Evolutionary conservation across 1,140 invertebrate species (phyloP).

Genomic region (Cydia amplana): DNA sequence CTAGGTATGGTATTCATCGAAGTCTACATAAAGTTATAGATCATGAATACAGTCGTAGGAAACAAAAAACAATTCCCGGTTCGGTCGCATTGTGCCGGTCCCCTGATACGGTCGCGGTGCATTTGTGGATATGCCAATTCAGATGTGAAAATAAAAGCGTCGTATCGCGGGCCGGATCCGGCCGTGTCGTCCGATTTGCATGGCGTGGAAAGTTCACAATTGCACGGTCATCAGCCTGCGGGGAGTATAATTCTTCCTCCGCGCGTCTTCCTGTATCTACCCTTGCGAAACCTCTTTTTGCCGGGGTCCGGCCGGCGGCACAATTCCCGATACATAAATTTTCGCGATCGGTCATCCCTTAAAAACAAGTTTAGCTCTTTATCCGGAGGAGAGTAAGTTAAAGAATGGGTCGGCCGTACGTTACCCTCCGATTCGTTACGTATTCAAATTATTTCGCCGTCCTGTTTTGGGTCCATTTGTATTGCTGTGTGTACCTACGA

Average conservation of each 20-base stretch:
- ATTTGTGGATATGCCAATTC: conserved; percentile 58
- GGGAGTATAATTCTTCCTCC: conserved; percentile 75
- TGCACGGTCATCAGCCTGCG: conserved; percentile 79
- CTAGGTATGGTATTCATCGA: conserved; percentile 44
- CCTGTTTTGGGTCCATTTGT: conserved; percentile 72
- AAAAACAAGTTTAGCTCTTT: conserved; percentile 79
- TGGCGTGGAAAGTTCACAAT: conserved; percentile 78
- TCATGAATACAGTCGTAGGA: conserved; percentile 45
- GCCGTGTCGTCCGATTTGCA: conserved; percentile 74
- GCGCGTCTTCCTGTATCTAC: conserved; percentile 73
- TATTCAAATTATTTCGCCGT: conserved; percentile 78
- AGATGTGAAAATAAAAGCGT: conserved; percentile 59
- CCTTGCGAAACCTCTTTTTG: conserved; percentile 71
- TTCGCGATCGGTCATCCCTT: conserved; percentile 77
- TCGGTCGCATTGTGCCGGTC: conserved; percentile 52
- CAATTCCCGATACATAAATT: conserved; percentile 77
- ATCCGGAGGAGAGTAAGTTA: conserved; percentile 73
- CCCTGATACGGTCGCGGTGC: conserved; percentile 42
- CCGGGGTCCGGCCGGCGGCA: conserved; percentile 67
- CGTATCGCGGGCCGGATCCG: conserved; percentile 62
- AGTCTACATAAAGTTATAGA: conserved; percentile 59
- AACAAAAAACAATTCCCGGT: conserved; percentile 58
- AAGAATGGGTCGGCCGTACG: conserved; percentile 73
- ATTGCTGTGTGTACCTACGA: conserved; percentile 57
- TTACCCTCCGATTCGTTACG: conserved; percentile 76